Percentiles rank a stretch among this genome's conserved stretches.
phyloP scores from a whole-genome alignment of 1,140 invertebrate genomes.

The Caenorhabditis tropicalis region DNA sequence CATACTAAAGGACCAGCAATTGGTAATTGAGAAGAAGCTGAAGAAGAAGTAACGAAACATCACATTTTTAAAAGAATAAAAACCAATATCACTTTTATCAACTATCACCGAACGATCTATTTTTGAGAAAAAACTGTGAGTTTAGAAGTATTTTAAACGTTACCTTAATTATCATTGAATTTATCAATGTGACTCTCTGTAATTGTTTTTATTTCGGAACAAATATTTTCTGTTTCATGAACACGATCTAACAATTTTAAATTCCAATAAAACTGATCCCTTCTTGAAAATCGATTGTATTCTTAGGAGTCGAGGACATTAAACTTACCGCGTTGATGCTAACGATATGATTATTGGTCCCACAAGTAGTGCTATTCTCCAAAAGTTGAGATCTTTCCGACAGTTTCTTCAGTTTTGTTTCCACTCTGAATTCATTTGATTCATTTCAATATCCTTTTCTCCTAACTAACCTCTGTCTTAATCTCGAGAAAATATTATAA shows the following conservation, averaged over 20 bases:
- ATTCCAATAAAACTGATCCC: neutral
- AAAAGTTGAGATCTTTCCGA: constrained; percentile 62
- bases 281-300: neutral
- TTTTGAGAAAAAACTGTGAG: neutral
- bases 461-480: constrained; percentile 53
- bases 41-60: too few relatives aligned
- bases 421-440: constrained; percentile 51
- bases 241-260: neutral
- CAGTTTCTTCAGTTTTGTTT: constrained; percentile 66
- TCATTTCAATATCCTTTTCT: neutral
- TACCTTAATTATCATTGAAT: neutral
- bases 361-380: constrained; percentile 46
- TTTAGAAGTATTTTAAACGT: neutral
- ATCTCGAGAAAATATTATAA: constrained; percentile 64
- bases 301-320: neutral
- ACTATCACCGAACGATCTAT: too few relatives aligned
- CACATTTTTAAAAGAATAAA: neutral
- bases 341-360: constrained; percentile 12
- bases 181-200: neutral
- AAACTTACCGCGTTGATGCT: neutral
- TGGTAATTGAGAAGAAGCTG: neutral
- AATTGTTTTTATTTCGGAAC: neutral
- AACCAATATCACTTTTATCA: too few relatives aligned
- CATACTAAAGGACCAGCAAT: too few relatives aligned
- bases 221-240: too few relatives aligned